Evolutionary conservation across 2,888 invertebrate species (phyloP).

Genomic region (Dryobota labecula): DNA sequence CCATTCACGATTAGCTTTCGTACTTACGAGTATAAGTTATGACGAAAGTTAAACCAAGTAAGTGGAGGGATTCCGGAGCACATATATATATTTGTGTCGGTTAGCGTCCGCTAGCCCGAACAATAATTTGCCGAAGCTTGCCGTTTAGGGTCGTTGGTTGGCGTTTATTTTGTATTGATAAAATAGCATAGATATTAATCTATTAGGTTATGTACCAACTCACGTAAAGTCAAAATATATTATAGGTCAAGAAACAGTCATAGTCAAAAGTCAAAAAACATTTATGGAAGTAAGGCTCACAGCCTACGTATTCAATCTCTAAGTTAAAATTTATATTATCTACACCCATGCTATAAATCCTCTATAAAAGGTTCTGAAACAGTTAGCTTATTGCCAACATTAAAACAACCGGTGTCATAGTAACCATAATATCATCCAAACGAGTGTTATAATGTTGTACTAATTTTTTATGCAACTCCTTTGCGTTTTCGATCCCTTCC

Average conservation of each 20-base stretch:
- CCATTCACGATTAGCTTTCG: conserved; percentile 32
- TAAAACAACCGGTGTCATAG: no score
- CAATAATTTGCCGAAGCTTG: conserved; percentile 39
- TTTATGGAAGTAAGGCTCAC: background rate
- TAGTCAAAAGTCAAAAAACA: background rate
- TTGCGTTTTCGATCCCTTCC: no score
- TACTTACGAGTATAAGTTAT: conserved; percentile 48
- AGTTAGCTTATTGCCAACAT: no score
- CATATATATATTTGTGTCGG: conserved; percentile 31
- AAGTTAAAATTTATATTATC: background rate
- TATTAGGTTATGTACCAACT: background rate
- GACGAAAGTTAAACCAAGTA: conserved; percentile 44
- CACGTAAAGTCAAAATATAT: background rate
- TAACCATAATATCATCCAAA: no score
- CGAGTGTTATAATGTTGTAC: no score
- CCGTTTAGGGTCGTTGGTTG: conserved; percentile 22
- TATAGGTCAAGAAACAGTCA: background rate
- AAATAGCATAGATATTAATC: background rate
- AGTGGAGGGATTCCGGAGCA: conserved; percentile 7
- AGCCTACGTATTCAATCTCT: background rate
- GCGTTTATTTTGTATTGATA: conserved; percentile 12
- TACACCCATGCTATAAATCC: no score
- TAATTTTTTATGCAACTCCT: no score
- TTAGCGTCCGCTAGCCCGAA: conserved; percentile 7
- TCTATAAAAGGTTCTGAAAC: no score